Base-by-base conservation (phyloP, 1,140 invertebrate species). In the Orussus abietinus region DNA sequence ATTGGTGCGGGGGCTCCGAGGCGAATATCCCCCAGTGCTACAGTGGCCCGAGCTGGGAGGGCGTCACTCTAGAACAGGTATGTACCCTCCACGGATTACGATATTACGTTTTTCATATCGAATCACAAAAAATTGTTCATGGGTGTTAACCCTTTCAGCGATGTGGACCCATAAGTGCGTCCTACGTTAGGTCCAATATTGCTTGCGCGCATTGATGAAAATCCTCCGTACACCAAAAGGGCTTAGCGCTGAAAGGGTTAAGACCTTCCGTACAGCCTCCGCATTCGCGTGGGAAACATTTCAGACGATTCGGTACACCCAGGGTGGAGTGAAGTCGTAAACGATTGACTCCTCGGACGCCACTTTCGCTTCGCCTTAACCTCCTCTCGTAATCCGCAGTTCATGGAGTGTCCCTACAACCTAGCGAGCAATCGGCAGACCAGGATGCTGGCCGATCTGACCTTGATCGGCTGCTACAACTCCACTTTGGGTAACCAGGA, bases 381-480 rank as follows among this genome's bases (percentile, higher is more conserved):
- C 2, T 33, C 15, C 14, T 33, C 9, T 5, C 9, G 9, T 25
- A 2, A n/a, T 45, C 69, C 96, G 4, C 81, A 96, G 66, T 98
- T 98, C 71, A 83, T 94, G 54, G 74, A 77, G 14, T 99, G 96
- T 69, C 81, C 83, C 5, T 84, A 86, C 59, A 99, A 99, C 80
- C 75, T 98, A 56, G 96, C 94, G 9, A 84, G 84, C 53, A 98
- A 99, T 75, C 79, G 96, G 42, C 95, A 98, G 75, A 98, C 96
- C 1, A 77, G 96, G 53, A 99, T 99, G 96, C 69, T 99, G 45
- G 91, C 95, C 21, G 92, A 97, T 77, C 75, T 98, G 45, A 88
- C 88, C 38, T 77, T 96, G 30, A 85, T 98, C 12, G 92, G 93
- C 37, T 99, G 96, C 72, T 98, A 99, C 74, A 93, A 96, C 70